Base-by-base conservation (phyloP, 1,140 invertebrate species). In the Drosophila elegans region DNA sequence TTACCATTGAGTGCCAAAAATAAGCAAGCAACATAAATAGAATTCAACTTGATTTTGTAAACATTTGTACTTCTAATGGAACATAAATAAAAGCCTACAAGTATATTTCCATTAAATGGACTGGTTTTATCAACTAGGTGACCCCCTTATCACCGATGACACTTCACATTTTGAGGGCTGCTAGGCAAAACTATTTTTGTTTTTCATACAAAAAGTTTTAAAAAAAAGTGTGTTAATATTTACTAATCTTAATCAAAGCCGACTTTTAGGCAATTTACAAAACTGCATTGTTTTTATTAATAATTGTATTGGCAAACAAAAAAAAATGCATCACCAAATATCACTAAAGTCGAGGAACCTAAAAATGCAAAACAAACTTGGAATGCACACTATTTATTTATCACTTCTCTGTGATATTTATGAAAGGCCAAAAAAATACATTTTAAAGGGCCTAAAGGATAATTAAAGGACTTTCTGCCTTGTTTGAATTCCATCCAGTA, bases 61-160 rank as follows among this genome's bases (percentile, higher is more conserved):
- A 32, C 6, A 0, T 5, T 6, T 32, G 27, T 5, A 5, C 0
- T 29, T 29, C 3, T 4, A 29, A 29, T 4, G 27, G 27, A 21
- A 21, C 16, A 0, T 21, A 21, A 21, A 21, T 1, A 1, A 21
- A 21, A 29, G 21, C 21, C 44, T 12, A 27, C 42, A 46, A 27
- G 44, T 46, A 48, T 27, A 48, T 48, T n/a, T 48, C 25, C 29
- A 2, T 48, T 29, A 7, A 25, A 48, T 48, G 3, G 12, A 32
- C 46, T n/a, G 6, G 5, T 13, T 0, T 29, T 29, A 29, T 48
- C 46, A 29, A 34, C 46, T 13, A 32, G 46, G n/a, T 32, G 3
- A 32, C 4, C 16, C 2, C 4, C 51, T 25, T 55, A 42, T 62
- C 49, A 59, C 3, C 25, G 13, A 16, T 55, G 34, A 54, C 34